Evolutionary conservation across 2,113 vertebrate species (phyloP).

Genomic region (Ceratotherium simum): DNA sequence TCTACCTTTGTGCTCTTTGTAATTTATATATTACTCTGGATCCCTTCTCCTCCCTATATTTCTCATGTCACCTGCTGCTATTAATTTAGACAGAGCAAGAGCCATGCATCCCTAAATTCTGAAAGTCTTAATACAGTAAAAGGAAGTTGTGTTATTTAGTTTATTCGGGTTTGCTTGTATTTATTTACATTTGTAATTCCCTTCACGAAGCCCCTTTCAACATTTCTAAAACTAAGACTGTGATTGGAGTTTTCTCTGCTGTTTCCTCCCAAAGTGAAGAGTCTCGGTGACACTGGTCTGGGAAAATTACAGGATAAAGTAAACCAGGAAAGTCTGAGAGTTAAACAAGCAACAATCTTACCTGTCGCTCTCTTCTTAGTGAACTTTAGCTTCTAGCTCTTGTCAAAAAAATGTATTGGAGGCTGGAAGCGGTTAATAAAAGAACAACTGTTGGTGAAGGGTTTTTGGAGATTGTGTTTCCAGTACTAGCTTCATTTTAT

Average conservation of each 20-base stretch:
- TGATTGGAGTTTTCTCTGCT: neutral
- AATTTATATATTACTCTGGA: neutral
- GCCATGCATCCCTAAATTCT: neutral
- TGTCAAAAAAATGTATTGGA: neutral
- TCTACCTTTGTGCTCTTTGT: neutral
- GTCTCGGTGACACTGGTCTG: neutral
- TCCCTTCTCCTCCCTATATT: neutral
- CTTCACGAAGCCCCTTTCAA: neutral
- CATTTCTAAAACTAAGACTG: neutral
- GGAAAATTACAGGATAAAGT: neutral
- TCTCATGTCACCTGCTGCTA: neutral
- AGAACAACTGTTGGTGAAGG: neutral
- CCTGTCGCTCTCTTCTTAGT: neutral
- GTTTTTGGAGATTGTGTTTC: neutral
- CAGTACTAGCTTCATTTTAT: neutral
- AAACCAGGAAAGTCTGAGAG: neutral
- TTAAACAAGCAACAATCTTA: constrained; percentile 16
- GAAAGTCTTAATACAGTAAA: neutral
- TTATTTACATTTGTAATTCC: neutral
- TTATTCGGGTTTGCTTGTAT: neutral
- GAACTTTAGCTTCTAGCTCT: neutral
- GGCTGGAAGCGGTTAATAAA: constrained; percentile 4
- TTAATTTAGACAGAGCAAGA: neutral
- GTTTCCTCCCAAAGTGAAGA: neutral
- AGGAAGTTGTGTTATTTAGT: constrained; percentile 15